Conservation (phyloP, 2,113 vertebrate genomes). For the Xenotilapia leptura region DNA sequence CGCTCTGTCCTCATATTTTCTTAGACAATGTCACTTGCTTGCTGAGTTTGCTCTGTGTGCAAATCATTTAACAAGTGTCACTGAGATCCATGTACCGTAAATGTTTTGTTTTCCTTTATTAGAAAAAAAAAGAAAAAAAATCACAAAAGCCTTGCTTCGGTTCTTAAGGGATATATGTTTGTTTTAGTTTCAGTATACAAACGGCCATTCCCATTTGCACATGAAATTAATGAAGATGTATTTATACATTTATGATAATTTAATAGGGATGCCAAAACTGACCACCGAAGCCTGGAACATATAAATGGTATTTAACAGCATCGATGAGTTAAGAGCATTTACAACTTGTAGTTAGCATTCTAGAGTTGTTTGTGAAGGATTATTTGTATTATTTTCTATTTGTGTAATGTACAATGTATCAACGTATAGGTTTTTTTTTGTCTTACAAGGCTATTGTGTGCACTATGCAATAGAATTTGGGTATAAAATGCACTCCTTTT, state of each 20-base stretch:
- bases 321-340: conserved; percentile 66
- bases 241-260: conserved; percentile 74
- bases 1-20: conserved; percentile 36
- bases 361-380: conserved; percentile 69
- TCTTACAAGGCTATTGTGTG: conserved; percentile 80
- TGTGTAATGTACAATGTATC: conserved; percentile 69
- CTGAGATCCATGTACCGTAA: conserved; percentile 47
- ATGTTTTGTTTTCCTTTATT: conserved; percentile 33
- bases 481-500: conserved; percentile 84
- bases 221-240: conserved; percentile 73
- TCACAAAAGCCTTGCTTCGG: conserved; percentile 55
- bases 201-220: conserved; percentile 74
- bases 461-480: conserved; percentile 81
- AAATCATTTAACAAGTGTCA: conserved; percentile 58
- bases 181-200: conserved; percentile 59
- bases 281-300: conserved; percentile 64
- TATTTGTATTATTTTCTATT: conserved; percentile 66
- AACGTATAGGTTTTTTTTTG: conserved; percentile 55
- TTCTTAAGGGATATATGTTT: conserved; percentile 73
- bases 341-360: conserved; percentile 65
- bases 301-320: conserved; percentile 68
- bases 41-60: conserved; percentile 41
- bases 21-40: conserved; percentile 64
- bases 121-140: not conserved
- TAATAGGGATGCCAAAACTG: conserved; percentile 68